Evolutionary conservation across 2,888 invertebrate genomes (phyloP).

Genomic region (Anthophora plumipes): DNA sequence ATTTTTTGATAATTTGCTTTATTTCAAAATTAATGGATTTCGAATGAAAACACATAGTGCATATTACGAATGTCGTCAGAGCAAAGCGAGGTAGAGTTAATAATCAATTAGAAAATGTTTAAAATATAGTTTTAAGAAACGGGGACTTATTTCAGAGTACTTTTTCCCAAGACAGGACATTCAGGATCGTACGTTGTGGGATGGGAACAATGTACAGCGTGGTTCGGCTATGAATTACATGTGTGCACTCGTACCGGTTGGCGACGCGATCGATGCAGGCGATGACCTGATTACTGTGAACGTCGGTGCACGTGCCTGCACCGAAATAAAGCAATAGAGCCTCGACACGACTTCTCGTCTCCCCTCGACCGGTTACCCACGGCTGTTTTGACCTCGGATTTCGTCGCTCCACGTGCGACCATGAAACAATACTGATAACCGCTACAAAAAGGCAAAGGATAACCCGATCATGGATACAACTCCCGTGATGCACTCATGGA

Average conservation of each 20-base stretch:
- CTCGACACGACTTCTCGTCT: slow-evolving; percentile 36
- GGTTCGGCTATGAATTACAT: slow-evolving; percentile 45
- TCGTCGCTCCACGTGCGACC: slow-evolving; percentile 63
- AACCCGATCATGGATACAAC: not conserved
- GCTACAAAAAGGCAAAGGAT: not conserved
- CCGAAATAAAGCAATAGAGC: slow-evolving; percentile 66
- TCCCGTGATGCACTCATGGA: not conserved
- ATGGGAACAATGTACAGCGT: not conserved
- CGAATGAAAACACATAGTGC: no score
- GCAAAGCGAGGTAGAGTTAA: no score
- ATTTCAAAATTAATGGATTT: no score
- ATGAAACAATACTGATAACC: slow-evolving; percentile 49
- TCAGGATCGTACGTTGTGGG: not conserved
- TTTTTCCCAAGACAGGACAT: no score
- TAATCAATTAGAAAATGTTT: no score
- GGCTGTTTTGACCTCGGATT: slow-evolving; percentile 63
- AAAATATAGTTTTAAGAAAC: no score
- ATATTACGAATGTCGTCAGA: no score
- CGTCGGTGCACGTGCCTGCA: slow-evolving; percentile 70
- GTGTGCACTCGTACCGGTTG: slow-evolving; percentile 48
- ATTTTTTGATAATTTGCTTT: no score
- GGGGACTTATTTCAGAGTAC: not conserved
- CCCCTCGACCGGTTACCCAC: slow-evolving; percentile 36
- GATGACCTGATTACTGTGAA: slow-evolving; percentile 72
- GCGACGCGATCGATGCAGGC: slow-evolving; percentile 72